These are phyloP conservation scores for Noctua pronuba DNA, from an alignment of 2,888 invertebrate genomes.

Conservation along the genomic window DNA sequence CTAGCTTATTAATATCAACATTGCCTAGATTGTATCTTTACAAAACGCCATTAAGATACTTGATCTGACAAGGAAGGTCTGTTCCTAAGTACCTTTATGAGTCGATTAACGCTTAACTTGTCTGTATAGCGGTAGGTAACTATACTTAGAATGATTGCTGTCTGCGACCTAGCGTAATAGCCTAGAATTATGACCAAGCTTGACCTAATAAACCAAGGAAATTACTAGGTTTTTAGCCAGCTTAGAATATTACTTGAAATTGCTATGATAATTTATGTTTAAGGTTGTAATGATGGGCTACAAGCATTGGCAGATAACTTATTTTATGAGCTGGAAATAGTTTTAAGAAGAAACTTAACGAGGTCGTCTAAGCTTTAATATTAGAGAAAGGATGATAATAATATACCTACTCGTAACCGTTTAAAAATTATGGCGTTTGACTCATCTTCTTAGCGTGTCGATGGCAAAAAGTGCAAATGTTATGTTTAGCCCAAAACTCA, in stretches of 20 bases:
- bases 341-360: background rate
- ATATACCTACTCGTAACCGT: background rate
- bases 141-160: conserved; percentile 41
- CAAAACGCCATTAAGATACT: background rate
- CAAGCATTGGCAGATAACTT: conserved; percentile 1
- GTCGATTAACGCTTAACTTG: conserved; percentile 33
- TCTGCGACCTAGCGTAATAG: conserved; percentile 49
- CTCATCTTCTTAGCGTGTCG: too few relatives aligned
- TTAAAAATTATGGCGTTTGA: background rate
- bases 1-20: background rate
- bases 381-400: background rate
- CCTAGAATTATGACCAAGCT: conserved; percentile 56
- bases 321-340: background rate
- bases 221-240: conserved; percentile 8
- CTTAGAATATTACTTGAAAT: conserved; percentile 27
- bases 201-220: conserved; percentile 60
- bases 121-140: conserved; percentile 7
- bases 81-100: conserved; percentile 32
- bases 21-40: conserved; percentile 5
- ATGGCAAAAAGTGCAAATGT: too few relatives aligned
- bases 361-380: background rate
- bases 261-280: background rate
- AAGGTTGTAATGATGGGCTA: conserved; percentile 1
- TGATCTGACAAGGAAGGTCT: conserved; percentile 43
- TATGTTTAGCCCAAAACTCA: too few relatives aligned